phyloP scores from a whole-genome alignment of 2,113 vertebrate species.

The Bombycilla garrulus region DNA sequence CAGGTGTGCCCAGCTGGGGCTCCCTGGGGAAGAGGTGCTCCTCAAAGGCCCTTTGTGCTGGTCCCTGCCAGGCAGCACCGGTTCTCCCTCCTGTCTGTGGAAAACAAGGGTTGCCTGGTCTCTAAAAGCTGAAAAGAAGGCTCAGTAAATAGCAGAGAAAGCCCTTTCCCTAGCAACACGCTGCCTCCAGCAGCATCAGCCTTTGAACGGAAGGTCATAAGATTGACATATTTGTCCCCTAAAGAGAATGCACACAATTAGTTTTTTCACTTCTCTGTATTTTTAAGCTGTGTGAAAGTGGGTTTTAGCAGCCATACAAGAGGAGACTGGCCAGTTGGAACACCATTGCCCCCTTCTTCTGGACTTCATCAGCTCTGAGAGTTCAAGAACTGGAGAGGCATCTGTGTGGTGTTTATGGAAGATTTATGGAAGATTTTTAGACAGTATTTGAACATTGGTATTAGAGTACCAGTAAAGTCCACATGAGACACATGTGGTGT shows the following conservation, averaged over 20 bases:
- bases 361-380: neutral
- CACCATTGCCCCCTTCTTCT: neutral
- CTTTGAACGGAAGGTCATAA: constrained; percentile 54
- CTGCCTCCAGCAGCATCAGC: constrained; percentile 38
- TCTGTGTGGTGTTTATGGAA: neutral
- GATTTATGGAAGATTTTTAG: neutral
- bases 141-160: constrained; percentile 48
- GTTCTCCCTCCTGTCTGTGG: neutral
- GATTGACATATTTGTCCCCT: constrained; percentile 66
- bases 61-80: constrained; percentile 28
- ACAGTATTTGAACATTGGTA: neutral
- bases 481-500: neutral
- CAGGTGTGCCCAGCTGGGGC: neutral
- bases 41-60: constrained; percentile 71
- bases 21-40: constrained; percentile 9
- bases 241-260: constrained; percentile 47
- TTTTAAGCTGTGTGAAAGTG: constrained; percentile 48
- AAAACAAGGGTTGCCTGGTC: constrained; percentile 23
- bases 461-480: neutral
- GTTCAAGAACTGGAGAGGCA: neutral
- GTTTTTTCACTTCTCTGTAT: constrained; percentile 38
- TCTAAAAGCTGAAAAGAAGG: constrained; percentile 35
- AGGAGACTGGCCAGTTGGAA: neutral
- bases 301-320: neutral
- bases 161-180: constrained; percentile 66